Percentiles rank a stretch among this genome's conserved stretches.
These are phyloP conservation scores for Acromyrmex charruanus DNA, from an alignment of 1,140 invertebrate species.

Conservation along the genomic window DNA sequence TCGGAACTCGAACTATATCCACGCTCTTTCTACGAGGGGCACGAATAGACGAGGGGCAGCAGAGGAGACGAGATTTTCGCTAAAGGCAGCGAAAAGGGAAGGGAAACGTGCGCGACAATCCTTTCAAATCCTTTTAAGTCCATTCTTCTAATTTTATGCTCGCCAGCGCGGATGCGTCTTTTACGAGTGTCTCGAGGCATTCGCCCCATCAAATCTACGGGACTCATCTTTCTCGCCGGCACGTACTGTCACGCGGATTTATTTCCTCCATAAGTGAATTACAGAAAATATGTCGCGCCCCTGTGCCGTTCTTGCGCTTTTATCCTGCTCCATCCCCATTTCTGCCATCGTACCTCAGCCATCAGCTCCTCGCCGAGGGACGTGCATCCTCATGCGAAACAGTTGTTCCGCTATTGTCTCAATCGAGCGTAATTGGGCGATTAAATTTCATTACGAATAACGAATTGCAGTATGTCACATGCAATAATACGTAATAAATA, in stretches of 20 bases:
- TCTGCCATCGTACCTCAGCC: not conserved
- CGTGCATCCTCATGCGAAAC: constrained; percentile 32
- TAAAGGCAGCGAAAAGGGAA: constrained; percentile 6
- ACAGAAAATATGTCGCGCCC: constrained; percentile 54
- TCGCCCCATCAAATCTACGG: constrained; percentile 72
- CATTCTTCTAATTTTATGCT: constrained; percentile 82
- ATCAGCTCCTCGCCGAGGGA: constrained; percentile 30
- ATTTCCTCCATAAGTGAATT: constrained; percentile 69
- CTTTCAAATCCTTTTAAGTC: constrained; percentile 81
- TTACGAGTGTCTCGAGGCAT: constrained; percentile 74
- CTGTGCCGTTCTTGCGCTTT: not conserved
- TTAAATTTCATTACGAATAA: constrained; percentile 55
- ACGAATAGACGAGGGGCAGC: not conserved
- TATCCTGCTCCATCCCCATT: not conserved
- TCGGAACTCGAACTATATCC: constrained; percentile 53
- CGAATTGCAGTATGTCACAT: constrained; percentile 21
- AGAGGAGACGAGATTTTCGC: constrained; percentile 55
- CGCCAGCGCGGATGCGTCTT: constrained; percentile 69
- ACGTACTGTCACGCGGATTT: constrained; percentile 67
- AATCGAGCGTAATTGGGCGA: constrained; percentile 46
- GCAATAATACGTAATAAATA: not conserved
- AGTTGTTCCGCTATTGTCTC: constrained; percentile 53
- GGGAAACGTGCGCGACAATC: constrained; percentile 72
- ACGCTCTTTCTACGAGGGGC: constrained; percentile 34
- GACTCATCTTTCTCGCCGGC: constrained; percentile 62